Conservation (phyloP, 1,140 invertebrate genomes). For the Trichonephila inaurata region DNA sequence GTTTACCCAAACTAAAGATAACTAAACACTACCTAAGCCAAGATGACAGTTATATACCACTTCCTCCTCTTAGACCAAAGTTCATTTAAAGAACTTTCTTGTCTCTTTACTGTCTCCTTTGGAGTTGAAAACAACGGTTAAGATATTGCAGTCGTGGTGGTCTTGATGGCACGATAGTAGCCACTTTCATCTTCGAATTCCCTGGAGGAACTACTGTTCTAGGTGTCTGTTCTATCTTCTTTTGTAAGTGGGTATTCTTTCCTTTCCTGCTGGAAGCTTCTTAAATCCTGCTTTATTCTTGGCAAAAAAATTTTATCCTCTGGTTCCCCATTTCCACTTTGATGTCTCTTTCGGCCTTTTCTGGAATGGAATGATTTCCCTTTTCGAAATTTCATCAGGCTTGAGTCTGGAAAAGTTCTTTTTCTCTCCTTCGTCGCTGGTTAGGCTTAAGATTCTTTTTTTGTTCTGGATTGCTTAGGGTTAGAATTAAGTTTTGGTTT, state of each 20-base stretch:
- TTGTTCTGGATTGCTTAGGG: too few relatives aligned
- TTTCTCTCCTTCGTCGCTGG: too few relatives aligned
- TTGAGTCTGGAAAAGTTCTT: neutral
- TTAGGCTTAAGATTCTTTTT: too few relatives aligned
- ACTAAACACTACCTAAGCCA: neutral
- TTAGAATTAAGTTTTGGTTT: too few relatives aligned
- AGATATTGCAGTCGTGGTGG: neutral
- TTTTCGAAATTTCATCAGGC: neutral
- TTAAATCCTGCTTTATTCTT: constrained; percentile 3
- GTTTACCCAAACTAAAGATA: neutral
- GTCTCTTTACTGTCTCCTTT: neutral
- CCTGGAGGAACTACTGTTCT: neutral
- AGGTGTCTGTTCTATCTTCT: neutral
- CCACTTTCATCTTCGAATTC: constrained; percentile 12
- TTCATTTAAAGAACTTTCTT: neutral
- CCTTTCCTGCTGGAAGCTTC: neutral
- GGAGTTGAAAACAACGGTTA: neutral
- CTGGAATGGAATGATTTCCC: neutral
- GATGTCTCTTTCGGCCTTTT: neutral
- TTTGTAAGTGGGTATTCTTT: neutral
- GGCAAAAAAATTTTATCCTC: neutral
- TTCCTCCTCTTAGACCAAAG: neutral
- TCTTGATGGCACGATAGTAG: neutral
- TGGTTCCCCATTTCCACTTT: neutral
- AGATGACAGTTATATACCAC: neutral